Conservation (phyloP, 2,113 vertebrate species). For the Chamaea fasciata region DNA sequence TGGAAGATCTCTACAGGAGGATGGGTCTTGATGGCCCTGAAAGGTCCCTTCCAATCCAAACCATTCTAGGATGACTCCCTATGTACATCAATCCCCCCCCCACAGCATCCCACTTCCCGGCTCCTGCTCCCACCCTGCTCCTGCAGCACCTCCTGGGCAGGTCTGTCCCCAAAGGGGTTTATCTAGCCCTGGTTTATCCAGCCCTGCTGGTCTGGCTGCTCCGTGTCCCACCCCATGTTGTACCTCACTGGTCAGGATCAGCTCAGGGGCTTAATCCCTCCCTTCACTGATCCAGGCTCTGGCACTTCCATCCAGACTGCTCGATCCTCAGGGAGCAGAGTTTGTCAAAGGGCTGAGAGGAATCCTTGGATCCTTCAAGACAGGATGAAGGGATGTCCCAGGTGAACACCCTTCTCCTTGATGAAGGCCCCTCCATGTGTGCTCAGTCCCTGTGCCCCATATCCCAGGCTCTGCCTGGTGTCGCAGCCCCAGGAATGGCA, state of each 20-base stretch:
- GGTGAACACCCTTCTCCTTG: fast-evolving
- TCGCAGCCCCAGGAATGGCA: neutral
- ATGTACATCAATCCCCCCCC: fast-evolving
- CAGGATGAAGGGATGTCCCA: neutral
- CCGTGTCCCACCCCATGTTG: fast-evolving
- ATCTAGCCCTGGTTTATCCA: neutral
- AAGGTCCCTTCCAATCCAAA: neutral
- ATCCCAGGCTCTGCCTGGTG: neutral
- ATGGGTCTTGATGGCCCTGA: too few relatives aligned
- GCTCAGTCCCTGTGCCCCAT: neutral
- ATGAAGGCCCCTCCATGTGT: neutral
- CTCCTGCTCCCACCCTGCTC: neutral
- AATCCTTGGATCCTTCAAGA: neutral
- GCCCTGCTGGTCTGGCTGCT: neutral
- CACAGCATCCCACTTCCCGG: neutral
- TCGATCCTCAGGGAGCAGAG: fast-evolving
- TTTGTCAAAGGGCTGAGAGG: neutral
- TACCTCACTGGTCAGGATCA: neutral
- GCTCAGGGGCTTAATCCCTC: neutral
- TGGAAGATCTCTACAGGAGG: neutral
- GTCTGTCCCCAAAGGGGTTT: fast-evolving
- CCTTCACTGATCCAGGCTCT: neutral
- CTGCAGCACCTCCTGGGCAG: neutral
- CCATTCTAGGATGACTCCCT: neutral
- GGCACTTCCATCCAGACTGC: neutral